phyloP scores from a whole-genome alignment of 1,140 invertebrate genomes.

The Metaphire vulgaris region DNA sequence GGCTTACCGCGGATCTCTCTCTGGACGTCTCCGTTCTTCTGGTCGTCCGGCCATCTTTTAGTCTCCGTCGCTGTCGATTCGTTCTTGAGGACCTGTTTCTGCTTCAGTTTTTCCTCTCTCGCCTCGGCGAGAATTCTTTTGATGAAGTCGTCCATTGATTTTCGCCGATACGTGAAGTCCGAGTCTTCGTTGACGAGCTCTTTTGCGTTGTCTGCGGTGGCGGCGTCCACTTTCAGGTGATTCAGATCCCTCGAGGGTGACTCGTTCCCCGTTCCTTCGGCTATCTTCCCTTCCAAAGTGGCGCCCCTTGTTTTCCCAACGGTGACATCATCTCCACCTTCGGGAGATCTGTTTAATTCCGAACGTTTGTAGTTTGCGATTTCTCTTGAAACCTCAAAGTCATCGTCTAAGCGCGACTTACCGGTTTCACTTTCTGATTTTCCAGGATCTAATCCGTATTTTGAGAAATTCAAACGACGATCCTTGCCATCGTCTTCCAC shows the following conservation, averaged over 20 bases:
- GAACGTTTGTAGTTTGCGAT: no score
- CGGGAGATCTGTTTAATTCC: not conserved
- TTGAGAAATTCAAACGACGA: no score
- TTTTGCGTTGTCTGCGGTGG: not conserved
- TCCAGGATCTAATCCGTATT: no score
- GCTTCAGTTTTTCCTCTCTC: constrained; percentile 12
- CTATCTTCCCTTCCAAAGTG: not conserved
- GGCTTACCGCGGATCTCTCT: not conserved
- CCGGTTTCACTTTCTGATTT: no score
- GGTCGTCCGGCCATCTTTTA: not conserved
- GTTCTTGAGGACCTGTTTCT: not conserved
- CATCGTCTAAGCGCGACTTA: no score
- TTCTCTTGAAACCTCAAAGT: no score
- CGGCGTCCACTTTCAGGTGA: not conserved
- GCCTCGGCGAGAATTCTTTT: constrained; percentile 17
- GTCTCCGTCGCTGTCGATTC: not conserved
- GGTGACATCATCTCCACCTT: not conserved
- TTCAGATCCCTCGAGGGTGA: not conserved
- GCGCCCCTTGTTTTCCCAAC: not conserved
- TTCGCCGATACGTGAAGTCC: constrained; percentile 14
- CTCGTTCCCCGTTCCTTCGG: not conserved
- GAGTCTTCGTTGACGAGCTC: constrained; percentile 16
- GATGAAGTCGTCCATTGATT: constrained; percentile 22
- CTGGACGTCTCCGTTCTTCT: not conserved
- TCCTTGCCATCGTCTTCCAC: no score